These are phyloP conservation scores for Alauda arvensis DNA, from an alignment of 2,797 vertebrate genomes.

Conservation along the genomic window DNA sequence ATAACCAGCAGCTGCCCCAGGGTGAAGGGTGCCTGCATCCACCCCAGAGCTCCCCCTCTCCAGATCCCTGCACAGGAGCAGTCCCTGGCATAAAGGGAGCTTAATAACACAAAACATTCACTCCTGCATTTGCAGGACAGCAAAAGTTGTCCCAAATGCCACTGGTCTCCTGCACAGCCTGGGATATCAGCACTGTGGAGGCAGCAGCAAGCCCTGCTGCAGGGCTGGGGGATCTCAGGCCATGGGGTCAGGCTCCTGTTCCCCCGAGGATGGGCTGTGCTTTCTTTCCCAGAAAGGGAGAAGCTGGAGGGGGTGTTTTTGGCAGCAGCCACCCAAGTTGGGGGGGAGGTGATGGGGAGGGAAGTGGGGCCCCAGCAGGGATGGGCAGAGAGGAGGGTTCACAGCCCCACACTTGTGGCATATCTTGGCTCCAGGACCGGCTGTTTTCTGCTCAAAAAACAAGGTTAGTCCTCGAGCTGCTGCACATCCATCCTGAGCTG, in stretches of 20 bases:
- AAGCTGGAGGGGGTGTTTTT: not conserved
- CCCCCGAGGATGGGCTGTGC: not conserved
- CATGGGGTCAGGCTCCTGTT: rapidly evolving
- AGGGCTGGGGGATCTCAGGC: not conserved
- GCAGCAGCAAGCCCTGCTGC: not conserved
- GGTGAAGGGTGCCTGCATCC: not conserved
- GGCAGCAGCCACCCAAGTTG: not conserved
- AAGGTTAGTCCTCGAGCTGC: not conserved
- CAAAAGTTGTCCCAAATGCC: not conserved
- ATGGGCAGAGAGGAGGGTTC: not conserved
- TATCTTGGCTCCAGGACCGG: not conserved
- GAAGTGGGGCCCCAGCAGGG: not conserved
- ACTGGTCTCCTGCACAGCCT: not conserved
- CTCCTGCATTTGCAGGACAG: not conserved
- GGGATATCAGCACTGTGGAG: not conserved
- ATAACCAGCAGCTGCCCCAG: not conserved
- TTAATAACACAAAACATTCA: rapidly evolving
- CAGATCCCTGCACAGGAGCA: not conserved
- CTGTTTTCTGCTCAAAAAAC: not conserved
- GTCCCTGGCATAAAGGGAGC: not conserved
- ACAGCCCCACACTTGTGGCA: not conserved
- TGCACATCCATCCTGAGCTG: not conserved
- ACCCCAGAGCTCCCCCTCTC: not conserved
- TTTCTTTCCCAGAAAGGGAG: not conserved
- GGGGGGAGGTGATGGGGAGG: not conserved